Evolutionary conservation across 2,113 vertebrate species (phyloP), one percentile per base, ranked within the genome.

Genomic region (Phrynocephalus versicolor): DNA sequence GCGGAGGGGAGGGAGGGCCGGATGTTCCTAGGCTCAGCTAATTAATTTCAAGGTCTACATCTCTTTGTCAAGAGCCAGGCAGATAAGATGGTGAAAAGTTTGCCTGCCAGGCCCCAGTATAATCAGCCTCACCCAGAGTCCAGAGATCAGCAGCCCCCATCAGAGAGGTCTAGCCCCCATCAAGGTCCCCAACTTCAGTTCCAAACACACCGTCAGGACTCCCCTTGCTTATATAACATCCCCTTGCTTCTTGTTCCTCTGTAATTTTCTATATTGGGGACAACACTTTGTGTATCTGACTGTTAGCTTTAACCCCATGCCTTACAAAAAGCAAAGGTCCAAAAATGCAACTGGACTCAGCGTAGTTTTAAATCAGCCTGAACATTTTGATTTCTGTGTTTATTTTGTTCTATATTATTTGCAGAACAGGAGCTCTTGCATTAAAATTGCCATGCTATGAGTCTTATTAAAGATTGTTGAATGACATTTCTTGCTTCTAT

Each of bases 381-480:
- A 67, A 84, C 27, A 21, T 64, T 64, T 64, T 18, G 21, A 10
- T 64, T 64, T 64, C n/a, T n/a, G n/a, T n/a, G n/a, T n/a, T n/a
- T n/a, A n/a, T n/a, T n/a, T n/a, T n/a, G n/a, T n/a, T n/a, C n/a
- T 64, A 64, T 25, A 69, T 57, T 80, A 85, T 77, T 81, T 88
- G 27, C 71, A 73, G 10, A 82, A 90, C 71, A 3, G 45, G 64
- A 35, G 23, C 80, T 79, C 71, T 55, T n/a, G 8, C n/a, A 78
- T 70, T 70, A 70, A 87, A 88, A 81, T 37, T 18, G 25, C 21
- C 79, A 35, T 81, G 81, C 79, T 92, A 74, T 83, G 67, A 3
- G 55, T 93, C 90, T 90, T 87, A 88, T 88, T 90, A 91, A 90
- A 87, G 82, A 71, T 37, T 81, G 76, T 73, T 55, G 85, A 25